Conservation (phyloP, 2,888 invertebrate species). For the Idaea straminata region DNA sequence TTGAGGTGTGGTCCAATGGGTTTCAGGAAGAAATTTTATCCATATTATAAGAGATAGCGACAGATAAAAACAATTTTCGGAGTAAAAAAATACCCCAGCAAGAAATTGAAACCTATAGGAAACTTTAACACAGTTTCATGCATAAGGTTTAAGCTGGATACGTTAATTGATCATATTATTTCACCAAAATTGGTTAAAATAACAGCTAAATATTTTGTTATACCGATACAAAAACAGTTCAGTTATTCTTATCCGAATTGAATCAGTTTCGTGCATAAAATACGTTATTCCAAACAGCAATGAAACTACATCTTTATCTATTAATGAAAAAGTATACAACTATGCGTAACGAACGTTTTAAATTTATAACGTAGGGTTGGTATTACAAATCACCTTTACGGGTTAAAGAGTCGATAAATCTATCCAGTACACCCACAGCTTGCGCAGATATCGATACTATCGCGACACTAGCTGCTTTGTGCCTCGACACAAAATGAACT, state of each 20-base stretch:
- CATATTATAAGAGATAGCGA: too few relatives aligned
- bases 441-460: constrained; percentile 52
- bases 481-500: constrained; percentile 58
- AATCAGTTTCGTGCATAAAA: constrained; percentile 3
- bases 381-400: constrained; percentile 68
- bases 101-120: too few relatives aligned
- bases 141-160: too few relatives aligned
- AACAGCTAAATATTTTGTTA: not conserved
- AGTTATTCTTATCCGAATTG: not conserved
- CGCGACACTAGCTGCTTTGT: constrained; percentile 55
- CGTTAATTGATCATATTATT: too few relatives aligned
- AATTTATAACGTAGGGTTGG: constrained; percentile 41
- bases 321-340: constrained; percentile 15
- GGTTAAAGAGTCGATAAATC: constrained; percentile 67
- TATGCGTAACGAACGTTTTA: constrained; percentile 36
- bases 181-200: too few relatives aligned
- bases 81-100: too few relatives aligned
- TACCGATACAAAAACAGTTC: constrained; percentile 5
- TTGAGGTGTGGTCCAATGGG: too few relatives aligned
- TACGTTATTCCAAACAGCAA: too few relatives aligned
- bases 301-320: not conserved
- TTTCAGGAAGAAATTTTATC: too few relatives aligned
- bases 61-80: too few relatives aligned
- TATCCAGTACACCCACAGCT: constrained; percentile 62
- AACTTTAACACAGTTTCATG: too few relatives aligned